Conservation (phyloP, 2,113 vertebrate species). For the Murina feae region DNA sequence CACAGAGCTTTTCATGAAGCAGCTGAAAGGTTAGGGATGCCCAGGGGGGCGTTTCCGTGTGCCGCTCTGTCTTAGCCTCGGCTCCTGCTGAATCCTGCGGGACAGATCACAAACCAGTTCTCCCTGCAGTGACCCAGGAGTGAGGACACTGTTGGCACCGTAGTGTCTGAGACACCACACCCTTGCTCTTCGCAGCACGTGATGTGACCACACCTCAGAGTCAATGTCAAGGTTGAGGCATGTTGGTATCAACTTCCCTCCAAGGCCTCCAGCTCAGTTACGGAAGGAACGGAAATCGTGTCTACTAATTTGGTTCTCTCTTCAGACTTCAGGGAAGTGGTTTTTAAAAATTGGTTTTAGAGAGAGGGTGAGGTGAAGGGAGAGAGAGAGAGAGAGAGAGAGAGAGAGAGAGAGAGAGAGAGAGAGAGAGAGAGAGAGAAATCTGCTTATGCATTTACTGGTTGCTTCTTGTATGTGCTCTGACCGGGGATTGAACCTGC, state of each 20-base stretch:
- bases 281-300: background rate
- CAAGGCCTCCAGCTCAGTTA: background rate
- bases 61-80: background rate
- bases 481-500: background rate
- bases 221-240: background rate
- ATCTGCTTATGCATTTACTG: background rate
- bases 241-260: background rate
- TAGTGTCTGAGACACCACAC: background rate
- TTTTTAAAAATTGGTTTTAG: background rate
- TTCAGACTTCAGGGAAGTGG: background rate
- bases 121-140: background rate
- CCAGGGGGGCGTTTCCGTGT: background rate
- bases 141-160: background rate
- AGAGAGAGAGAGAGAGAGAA: no score
- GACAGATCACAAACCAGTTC: background rate
- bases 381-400: background rate
- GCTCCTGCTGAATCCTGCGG: background rate
- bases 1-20: background rate
- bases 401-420: no score
- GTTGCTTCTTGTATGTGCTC: background rate
- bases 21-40: background rate
- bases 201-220: background rate
- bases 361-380: background rate
- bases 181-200: background rate
- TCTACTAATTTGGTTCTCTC: background rate